Evolutionary conservation across 2,113 vertebrate genomes (phyloP), one percentile per base, ranked within the genome.

Genomic region (Hucho hucho): DNA sequence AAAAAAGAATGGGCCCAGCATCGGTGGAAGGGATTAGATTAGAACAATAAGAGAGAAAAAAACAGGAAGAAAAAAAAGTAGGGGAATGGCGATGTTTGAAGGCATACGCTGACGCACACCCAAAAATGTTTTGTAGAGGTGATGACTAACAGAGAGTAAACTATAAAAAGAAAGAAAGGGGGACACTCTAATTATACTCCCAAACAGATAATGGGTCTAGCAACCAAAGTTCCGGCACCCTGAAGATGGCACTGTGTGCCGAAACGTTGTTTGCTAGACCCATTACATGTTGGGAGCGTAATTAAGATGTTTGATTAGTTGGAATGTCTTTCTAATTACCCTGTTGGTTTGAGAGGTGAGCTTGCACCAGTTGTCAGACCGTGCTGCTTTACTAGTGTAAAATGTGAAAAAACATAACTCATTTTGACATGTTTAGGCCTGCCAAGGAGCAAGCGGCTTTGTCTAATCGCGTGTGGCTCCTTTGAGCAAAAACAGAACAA

Each of bases 271-370:
- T 43, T 11, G 37, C 37, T 43, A 43, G 37, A 43, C 9, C 37
- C 37, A 43, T 43, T 43, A 9, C 11, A 43, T 11, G 37, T 12
- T 71, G 22, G 37, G 46, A 49, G 29, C 37, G 20, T 64, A 53
- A 75, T 69, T 74, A n/a, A 65, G 64, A 47, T 58, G 28, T 59
- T 72, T 77, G 72, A 83, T 73, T 77, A 73, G 76, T 61, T 69
- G 16, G 16, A 24, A 24, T 46, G n/a, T 46, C 64, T 80, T 73
- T 68, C 7, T 76, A 43, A 75, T 73, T 71, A 81, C 67, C 75
- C 69, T 20, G 11, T 46, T 79, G 77, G 78, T 66, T 76, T 82
- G 12, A 63, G 59, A 75, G 25, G 25, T n/a, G n/a, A 26, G 67
- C 5, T 53, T 75, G 2, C 63, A 61, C 74, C 32, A 64, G 9